Base-by-base conservation (phyloP, 2,797 vertebrate genomes). In the Poeciliopsis turneri region DNA sequence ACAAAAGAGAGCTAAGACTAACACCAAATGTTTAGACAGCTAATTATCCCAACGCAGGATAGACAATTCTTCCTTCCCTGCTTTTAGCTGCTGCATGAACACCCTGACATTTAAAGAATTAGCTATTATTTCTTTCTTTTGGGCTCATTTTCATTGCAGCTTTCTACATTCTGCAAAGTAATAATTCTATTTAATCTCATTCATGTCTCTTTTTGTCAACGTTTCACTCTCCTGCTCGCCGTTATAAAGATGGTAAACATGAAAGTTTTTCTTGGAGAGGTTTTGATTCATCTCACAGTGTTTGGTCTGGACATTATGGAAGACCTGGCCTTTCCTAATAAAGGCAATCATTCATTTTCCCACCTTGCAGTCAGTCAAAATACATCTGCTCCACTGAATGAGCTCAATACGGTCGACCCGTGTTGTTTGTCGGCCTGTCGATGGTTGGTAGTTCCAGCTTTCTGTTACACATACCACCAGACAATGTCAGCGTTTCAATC, bases 1-100 rank as follows among this genome's bases (percentile, higher is more conserved):
- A 81, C 83, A 85, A 80, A 87, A 82, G 83, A 77, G 75, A 75
- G 70, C 68, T 28, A 84, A 75, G 82, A 74, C 81, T 33, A 85
- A 87, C 36, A 74, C 12, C 74, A 84, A 83, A 82, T 90, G 85
- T 94, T 94, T 93, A 87, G 70, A 89, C 79, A 92, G 81, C 83
- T 90, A 93, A 94, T 92, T 89, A 89, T 75, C 69, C 7, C 28
- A 4, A 49, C 61, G 30, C 79, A 75, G 72, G 3, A 68, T 55
- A 71, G 5, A 59, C 75, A 4, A 55, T 61, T 66, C n/a, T 36
- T 12, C 53, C 75, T 5, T 57, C 72, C 59, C 43, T 43, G 30
- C 30, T 36, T 33, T 23, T 61, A 72, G 2, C 55, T 0, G 46
- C 5, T 20, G 73, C n/a, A 66, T 64, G 20, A 68, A 68, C 33